These are phyloP conservation scores for Germaria angustata DNA, from an alignment of 2,888 invertebrate genomes.

Conservation along the genomic window DNA sequence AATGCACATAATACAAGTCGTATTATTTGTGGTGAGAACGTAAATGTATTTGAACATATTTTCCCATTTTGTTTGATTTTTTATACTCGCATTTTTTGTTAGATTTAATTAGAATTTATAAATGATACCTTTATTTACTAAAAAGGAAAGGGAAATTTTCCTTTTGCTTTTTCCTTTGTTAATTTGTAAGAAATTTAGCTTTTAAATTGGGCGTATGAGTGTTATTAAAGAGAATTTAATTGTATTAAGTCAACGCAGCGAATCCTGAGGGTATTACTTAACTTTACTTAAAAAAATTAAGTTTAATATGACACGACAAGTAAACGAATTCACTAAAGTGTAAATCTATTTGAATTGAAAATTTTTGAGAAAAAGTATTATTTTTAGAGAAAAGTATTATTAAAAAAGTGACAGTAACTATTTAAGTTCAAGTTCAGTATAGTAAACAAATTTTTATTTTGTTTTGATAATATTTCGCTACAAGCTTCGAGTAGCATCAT, in stretches of 20 bases:
- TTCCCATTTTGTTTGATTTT: slow-evolving; percentile 37
- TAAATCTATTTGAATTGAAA: no score
- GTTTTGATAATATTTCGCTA: no score
- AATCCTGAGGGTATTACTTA: not conserved
- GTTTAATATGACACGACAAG: no score
- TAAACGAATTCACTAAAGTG: no score
- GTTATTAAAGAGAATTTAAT: slow-evolving; percentile 17
- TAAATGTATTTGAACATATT: slow-evolving; percentile 23
- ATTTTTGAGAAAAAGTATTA: no score
- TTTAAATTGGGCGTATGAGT: slow-evolving; percentile 36
- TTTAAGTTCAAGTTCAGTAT: no score
- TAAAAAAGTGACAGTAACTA: no score
- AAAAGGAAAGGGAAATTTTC: not conserved
- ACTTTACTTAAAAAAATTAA: not conserved
- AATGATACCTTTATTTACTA: not conserved
- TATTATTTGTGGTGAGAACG: slow-evolving; percentile 69
- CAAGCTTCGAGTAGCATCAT: no score
- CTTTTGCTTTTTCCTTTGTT: not conserved
- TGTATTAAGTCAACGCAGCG: slow-evolving; percentile 8
- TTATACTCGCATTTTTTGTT: slow-evolving; percentile 12
- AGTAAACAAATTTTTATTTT: no score
- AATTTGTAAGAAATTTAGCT: slow-evolving; percentile 16
- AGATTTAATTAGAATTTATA: slow-evolving; percentile 58
- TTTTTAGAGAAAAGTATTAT: no score
- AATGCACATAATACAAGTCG: slow-evolving; percentile 31